Conservation (phyloP, 2,113 vertebrate genomes). For the Callaeas wilsoni region DNA sequence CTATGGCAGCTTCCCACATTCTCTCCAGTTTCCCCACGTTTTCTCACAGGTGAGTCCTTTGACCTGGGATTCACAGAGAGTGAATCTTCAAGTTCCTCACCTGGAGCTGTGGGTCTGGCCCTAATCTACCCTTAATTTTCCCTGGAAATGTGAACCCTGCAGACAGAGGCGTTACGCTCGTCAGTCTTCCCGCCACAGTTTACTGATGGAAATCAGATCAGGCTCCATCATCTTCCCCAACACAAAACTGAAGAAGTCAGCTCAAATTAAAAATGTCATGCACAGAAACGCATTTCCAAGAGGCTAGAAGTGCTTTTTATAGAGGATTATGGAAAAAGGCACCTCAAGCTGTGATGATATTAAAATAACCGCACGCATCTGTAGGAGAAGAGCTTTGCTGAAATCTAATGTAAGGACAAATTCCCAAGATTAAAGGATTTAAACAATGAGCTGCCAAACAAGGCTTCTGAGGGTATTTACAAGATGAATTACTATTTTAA, state of each 20-base stretch:
- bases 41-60: neutral
- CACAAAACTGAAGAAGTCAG: neutral
- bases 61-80: neutral
- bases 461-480: neutral
- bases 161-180: accelerated
- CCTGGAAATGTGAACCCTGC: neutral
- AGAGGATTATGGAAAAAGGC: neutral
- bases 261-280: neutral
- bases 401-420: neutral
- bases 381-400: neutral
- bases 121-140: neutral
- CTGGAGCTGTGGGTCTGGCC: neutral
- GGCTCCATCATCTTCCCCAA: neutral
- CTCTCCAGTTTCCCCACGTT: neutral
- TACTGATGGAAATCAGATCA: neutral
- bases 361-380: neutral
- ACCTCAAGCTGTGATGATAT: neutral
- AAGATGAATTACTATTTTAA: neutral
- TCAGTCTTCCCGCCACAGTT: neutral
- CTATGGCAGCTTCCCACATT: neutral
- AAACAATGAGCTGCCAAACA: neutral
- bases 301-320: neutral
- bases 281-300: neutral
- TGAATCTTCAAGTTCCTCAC: neutral
- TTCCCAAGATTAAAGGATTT: neutral